These are phyloP conservation scores for Luperina nickerlii DNA, from an alignment of 2,888 invertebrate species.

Conservation along the genomic window DNA sequence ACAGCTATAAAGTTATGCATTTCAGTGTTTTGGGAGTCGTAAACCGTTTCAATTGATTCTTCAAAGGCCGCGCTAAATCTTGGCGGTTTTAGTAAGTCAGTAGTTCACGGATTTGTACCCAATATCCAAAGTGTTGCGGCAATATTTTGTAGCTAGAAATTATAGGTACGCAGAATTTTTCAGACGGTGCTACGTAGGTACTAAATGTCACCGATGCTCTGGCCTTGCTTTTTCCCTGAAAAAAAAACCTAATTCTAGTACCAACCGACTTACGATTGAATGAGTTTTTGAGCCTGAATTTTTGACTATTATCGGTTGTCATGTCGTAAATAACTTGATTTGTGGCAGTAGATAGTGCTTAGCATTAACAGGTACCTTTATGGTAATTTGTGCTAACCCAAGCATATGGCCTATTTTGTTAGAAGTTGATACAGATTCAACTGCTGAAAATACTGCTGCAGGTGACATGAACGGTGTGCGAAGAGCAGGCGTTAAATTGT, in stretches of 20 bases:
- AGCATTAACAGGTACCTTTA: background rate
- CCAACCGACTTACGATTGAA: background rate
- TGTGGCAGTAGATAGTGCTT: too few species aligned
- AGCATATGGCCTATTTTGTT: background rate
- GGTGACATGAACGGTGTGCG: background rate
- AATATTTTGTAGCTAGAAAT: slow-evolving; percentile 1
- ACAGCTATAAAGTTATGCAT: slow-evolving; percentile 40
- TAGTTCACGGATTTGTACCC: slow-evolving; percentile 14
- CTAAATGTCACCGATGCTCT: slow-evolving; percentile 22
- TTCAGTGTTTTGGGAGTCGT: slow-evolving; percentile 42
- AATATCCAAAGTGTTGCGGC: slow-evolving; percentile 7
- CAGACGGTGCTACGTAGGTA: slow-evolving; percentile 42
- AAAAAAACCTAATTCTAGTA: background rate
- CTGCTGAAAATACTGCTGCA: background rate
- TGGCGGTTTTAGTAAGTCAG: background rate
- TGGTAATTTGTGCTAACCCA: background rate
- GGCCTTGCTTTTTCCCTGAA: slow-evolving; percentile 4
- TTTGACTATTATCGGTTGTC: background rate
- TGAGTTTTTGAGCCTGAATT: background rate
- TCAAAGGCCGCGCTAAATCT: slow-evolving; percentile 12
- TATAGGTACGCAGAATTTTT: slow-evolving; percentile 9
- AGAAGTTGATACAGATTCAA: background rate
- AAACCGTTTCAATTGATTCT: slow-evolving; percentile 49
- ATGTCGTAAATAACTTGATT: background rate
- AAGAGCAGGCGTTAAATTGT: too few species aligned